These are phyloP conservation scores for Diplodus puntazzo DNA, from an alignment of 2,797 vertebrate species.

Conservation along the genomic window DNA sequence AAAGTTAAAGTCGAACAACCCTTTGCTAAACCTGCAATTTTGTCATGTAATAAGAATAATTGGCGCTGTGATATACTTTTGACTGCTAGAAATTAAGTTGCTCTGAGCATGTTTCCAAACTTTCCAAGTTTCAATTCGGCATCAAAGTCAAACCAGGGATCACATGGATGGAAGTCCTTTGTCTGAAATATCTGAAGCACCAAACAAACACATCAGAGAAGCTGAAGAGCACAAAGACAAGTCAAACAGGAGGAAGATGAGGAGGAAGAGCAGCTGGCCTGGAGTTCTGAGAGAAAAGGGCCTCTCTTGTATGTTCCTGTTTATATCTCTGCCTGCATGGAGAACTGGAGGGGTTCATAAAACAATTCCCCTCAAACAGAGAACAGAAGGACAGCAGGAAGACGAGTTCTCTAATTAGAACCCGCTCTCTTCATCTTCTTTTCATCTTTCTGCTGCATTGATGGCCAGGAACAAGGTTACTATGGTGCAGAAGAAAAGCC, in stretches of 20 bases:
- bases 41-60: not conserved
- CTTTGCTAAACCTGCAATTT: not conserved
- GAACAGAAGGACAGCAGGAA: slow-evolving; percentile 57
- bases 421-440: slow-evolving; percentile 21
- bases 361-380: slow-evolving; percentile 53
- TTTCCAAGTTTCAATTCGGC: not conserved
- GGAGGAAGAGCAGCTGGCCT: slow-evolving; percentile 59
- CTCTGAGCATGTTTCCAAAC: no score
- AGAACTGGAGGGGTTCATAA: slow-evolving; percentile 39
- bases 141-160: slow-evolving; percentile 36
- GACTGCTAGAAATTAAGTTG: no score
- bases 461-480: slow-evolving; percentile 3
- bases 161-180: slow-evolving; percentile 41
- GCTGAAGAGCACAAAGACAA: slow-evolving; percentile 20
- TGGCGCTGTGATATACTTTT: not conserved
- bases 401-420: slow-evolving; percentile 32
- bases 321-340: slow-evolving; percentile 57
- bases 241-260: slow-evolving; percentile 35
- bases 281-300: slow-evolving; percentile 66
- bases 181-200: slow-evolving; percentile 43
- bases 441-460: slow-evolving; percentile 33
- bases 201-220: slow-evolving; percentile 57
- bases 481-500: not conserved
- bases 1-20: not conserved
- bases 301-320: slow-evolving; percentile 71